Base-by-base conservation (phyloP, 2,888 invertebrate genomes). In the Agrochola macilenta region DNA sequence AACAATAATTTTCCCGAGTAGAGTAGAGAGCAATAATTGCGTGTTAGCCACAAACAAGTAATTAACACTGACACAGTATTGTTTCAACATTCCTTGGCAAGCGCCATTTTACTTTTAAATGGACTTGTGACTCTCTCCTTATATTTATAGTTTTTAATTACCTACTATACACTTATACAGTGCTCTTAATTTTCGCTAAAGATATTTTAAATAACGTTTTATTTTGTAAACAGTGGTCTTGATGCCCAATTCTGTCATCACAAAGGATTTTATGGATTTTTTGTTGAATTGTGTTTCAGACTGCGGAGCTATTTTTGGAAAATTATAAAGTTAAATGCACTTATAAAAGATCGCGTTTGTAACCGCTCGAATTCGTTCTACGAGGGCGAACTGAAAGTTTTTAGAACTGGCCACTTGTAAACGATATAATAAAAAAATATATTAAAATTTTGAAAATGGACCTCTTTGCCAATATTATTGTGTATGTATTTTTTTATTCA, bases 111-210 rank as follows among this genome's bases (percentile, higher is more conserved):
- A 69, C 81, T 81, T 86, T 81, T 86, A 84, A 86, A 89, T 82
- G 88, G 82, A 46, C 49, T 69, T 79, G 69, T 12, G 35, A 58
- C 35, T 61, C 74, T 79, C 78, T 64, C 26, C 46, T 63, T 81
- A 63, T 87, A 85, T 87, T 89, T 86, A 81, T 83, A 81, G 84
- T 84, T 87, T n/a, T 87, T 89, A 83, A 89, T 89, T 89, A 82
- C 78, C 60, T 26, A 68, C 43, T 60, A 57, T 66, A 69, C 17
- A 66, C 66, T 70, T 52, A 35, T 65, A 58, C 8, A 64, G 64
- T 74, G 77, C 58, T 79, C 79, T 83, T 82, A 65, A 84, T 88
- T 84, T 63, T 72, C 61, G 73, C 66, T 58, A 75, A 84, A 79
- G 35, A 39, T 76, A 68, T 82, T 84, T 76, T 71, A 85, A 76